Conservation (phyloP, 2,797 vertebrate species). For the Heteromormyrus szaboi region DNA sequence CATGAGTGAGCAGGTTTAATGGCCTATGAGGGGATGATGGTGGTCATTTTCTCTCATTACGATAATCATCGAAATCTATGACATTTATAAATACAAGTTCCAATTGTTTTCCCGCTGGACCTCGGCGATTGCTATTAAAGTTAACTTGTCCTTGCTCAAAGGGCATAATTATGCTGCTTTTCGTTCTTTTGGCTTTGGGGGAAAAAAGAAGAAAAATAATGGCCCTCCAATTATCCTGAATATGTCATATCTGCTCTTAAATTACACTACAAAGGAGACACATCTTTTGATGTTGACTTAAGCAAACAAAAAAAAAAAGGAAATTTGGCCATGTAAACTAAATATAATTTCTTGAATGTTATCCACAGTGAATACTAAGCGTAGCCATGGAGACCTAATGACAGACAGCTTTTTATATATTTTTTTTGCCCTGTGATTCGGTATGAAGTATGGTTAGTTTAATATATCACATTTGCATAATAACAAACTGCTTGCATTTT, state of each 20-base stretch:
- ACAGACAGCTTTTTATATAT: background rate
- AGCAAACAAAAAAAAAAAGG: background rate
- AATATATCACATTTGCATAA: background rate
- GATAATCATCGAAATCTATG: conserved; percentile 7
- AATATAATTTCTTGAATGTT: conserved; percentile 1
- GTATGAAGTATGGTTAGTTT: background rate
- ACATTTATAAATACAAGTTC: conserved; percentile 20
- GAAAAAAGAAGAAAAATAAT: background rate
- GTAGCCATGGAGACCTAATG: background rate
- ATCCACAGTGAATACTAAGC: background rate
- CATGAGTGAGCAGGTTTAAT: conserved; percentile 5
- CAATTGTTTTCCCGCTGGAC: conserved; percentile 2
- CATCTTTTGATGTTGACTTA: conserved; percentile 14
- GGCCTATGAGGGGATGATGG: background rate
- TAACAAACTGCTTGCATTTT: background rate
- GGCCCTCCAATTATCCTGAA: background rate
- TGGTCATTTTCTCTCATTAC: conserved; percentile 18
- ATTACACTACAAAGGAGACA: background rate
- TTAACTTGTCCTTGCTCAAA: conserved; percentile 8
- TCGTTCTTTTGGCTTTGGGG: background rate
- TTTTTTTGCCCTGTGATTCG: background rate
- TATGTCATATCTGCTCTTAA: conserved; percentile 7
- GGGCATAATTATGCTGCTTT: background rate
- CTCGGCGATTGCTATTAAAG: background rate
- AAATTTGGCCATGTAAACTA: conserved; percentile 7